Evolutionary conservation across 2,888 invertebrate genomes (phyloP), one percentile per base, ranked within the genome.

Genomic region (Melanostoma scalare): DNA sequence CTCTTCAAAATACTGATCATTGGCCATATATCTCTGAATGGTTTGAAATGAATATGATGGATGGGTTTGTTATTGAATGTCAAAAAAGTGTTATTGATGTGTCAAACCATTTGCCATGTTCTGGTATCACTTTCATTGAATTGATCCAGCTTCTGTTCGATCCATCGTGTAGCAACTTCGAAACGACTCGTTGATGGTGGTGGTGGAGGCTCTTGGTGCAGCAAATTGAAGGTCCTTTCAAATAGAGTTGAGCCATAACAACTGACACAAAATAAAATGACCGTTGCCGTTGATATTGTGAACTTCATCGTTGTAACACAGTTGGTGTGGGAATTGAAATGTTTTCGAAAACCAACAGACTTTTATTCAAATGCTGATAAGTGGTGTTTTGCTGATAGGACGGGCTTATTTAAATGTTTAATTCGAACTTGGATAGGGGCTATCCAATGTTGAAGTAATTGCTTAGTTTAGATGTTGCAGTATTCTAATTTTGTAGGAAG

Each of bases 141-240:
- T 86, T 94, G 93, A 87, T 94, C 94, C 4, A 94, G 80, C 1
- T 93, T 93, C 90, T 94, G 93, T 31, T 89, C 87, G 40, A 94
- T 92, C 93, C 89, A 89, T 30, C 92, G 92, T 52, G 88, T 89
- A 61, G 88, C 87, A 3, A 87, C 58, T 44, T 86, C 87, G 3
- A 86, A 86, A 9, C 88, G 86, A 20, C 80, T 87, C n/a, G 86
- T 84, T 4, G 65, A 38, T 4, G 56, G 38, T 2, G 87, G 82
- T 9, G 90, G 88, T 3, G 89, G 91, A 0, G 93, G 93, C 4
- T 93, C 93, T 6, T 89, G 88, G 86, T 93, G 90, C 6, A 90
- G 73, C 2, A 85, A 72, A n/a, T 87, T 75, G 60, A 90, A 90
- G 2, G 86, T 88, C 20, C 81, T 86, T 33, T 88, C 85, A 50